A percentile compares a stretch with the other conserved stretches of the same genome.
These are phyloP conservation scores for Arctopsyche grandis DNA, from an alignment of 1,140 invertebrate species.

Conservation along the genomic window DNA sequence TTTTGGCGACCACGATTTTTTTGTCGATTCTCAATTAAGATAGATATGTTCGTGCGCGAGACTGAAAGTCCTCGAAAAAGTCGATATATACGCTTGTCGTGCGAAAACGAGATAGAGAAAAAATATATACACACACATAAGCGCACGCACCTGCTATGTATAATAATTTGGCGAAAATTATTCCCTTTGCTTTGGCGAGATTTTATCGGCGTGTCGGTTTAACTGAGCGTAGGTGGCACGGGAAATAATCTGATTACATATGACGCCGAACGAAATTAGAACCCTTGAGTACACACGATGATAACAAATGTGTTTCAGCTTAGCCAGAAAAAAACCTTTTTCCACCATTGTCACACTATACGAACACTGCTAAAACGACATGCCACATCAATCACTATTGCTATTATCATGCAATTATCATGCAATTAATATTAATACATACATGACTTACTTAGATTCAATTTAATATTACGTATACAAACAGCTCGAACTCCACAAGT, in stretches of 20 bases:
- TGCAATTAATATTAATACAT: too few species aligned
- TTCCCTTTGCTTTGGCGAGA: background rate
- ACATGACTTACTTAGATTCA: too few species aligned
- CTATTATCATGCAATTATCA: too few species aligned
- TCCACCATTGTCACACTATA: too few species aligned
- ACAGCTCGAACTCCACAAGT: too few species aligned
- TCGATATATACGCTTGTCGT: background rate
- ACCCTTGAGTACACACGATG: background rate
- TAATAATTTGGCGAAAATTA: too few species aligned
- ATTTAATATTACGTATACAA: too few species aligned
- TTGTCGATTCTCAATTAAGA: conserved; percentile 34
- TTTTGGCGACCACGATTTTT: conserved; percentile 14
- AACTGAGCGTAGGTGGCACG: background rate
- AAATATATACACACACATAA: too few species aligned
- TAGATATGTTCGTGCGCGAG: conserved; percentile 16
- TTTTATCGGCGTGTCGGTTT: background rate
- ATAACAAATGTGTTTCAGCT: conserved; percentile 1
- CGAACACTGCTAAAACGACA: too few species aligned
- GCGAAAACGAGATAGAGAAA: background rate
- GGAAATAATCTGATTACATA: conserved; percentile 8
- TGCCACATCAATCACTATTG: too few species aligned
- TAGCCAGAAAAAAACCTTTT: too few species aligned
- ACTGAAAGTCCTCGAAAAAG: background rate
- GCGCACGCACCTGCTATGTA: too few species aligned
- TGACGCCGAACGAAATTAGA: conserved; percentile 20